Conservation (phyloP, 2,888 invertebrate genomes). For the Beris chalybata region DNA sequence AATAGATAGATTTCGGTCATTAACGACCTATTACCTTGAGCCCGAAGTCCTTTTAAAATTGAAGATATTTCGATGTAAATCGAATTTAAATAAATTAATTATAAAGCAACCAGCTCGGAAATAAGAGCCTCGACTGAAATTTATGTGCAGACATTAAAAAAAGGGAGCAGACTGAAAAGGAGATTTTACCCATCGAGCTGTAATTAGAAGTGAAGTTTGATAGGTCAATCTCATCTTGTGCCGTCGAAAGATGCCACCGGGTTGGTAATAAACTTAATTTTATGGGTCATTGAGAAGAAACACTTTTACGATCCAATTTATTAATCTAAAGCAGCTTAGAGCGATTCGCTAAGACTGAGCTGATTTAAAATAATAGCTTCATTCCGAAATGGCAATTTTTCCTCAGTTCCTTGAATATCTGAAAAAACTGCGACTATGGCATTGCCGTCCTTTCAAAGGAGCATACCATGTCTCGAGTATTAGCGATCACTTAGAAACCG, state of each 20-base stretch:
- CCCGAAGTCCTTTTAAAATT: no score
- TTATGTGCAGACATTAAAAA: no score
- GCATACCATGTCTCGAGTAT: constrained; percentile 16
- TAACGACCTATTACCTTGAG: no score
- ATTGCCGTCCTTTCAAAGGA: no score
- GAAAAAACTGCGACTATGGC: no score
- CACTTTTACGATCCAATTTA: constrained; percentile 32
- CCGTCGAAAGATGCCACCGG: constrained; percentile 13
- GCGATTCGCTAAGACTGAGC: background rate
- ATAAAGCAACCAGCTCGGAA: no score
- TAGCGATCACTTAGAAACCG: constrained; percentile 2
- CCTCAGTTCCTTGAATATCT: background rate
- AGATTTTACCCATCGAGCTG: background rate
- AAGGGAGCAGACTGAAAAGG: no score
- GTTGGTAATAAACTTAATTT: constrained; percentile 28
- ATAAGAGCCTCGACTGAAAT: no score
- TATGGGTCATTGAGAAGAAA: constrained; percentile 23
- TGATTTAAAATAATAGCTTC: constrained; percentile 2
- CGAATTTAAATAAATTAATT: no score
- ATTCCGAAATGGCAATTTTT: constrained; percentile 9
- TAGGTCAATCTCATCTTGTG: constrained; percentile 27
- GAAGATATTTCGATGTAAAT: no score
- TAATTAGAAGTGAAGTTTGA: constrained; percentile 29
- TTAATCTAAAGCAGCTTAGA: constrained; percentile 27
- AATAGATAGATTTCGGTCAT: background rate